Percentiles rank a stretch among this genome's conserved stretches.
Evolutionary conservation across 2,113 vertebrate genomes (phyloP).

Genomic region (Urocynchramus pylzowi): DNA sequence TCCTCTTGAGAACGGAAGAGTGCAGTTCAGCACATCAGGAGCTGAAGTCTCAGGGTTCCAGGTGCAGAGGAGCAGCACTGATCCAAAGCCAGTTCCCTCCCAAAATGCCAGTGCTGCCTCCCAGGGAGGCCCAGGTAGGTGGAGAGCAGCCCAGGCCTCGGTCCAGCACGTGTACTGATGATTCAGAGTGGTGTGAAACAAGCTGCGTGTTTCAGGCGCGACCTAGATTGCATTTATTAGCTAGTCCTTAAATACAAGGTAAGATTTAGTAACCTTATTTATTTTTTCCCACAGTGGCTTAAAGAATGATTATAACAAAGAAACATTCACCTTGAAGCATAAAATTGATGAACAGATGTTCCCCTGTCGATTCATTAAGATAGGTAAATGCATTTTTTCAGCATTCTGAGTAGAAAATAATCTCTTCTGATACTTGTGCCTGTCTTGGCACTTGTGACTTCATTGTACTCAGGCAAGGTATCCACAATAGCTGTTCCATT

Average conservation of each 20-base stretch:
- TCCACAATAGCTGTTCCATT: slow-evolving; percentile 53
- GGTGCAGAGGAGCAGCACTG: neutral
- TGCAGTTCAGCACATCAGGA: neutral
- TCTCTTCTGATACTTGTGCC: slow-evolving; percentile 50
- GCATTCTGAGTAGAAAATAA: slow-evolving; percentile 64
- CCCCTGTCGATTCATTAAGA: slow-evolving; percentile 98
- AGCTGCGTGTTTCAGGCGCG: slow-evolving; percentile 41
- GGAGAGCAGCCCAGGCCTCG: neutral
- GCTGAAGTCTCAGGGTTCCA: neutral
- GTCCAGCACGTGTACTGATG: slow-evolving; percentile 10
- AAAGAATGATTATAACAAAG: slow-evolving; percentile 99
- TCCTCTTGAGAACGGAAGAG: neutral
- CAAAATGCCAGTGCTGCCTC: neutral
- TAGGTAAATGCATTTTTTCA: slow-evolving; percentile 85
- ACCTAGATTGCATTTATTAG: slow-evolving; percentile 54
- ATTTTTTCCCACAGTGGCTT: slow-evolving; percentile 85
- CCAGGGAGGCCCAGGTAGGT: neutral
- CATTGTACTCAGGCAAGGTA: slow-evolving; percentile 45
- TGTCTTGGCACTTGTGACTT: slow-evolving; percentile 35
- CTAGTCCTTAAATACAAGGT: slow-evolving; percentile 63
- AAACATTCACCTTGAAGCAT: slow-evolving; percentile 99
- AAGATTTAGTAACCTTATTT: slow-evolving; percentile 68
- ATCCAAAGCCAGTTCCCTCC: neutral
- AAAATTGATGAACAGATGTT: slow-evolving; percentile 99
- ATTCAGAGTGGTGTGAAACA: neutral